Evolutionary conservation across 2,888 invertebrate genomes (phyloP).

Genomic region (Diaperis boleti): DNA sequence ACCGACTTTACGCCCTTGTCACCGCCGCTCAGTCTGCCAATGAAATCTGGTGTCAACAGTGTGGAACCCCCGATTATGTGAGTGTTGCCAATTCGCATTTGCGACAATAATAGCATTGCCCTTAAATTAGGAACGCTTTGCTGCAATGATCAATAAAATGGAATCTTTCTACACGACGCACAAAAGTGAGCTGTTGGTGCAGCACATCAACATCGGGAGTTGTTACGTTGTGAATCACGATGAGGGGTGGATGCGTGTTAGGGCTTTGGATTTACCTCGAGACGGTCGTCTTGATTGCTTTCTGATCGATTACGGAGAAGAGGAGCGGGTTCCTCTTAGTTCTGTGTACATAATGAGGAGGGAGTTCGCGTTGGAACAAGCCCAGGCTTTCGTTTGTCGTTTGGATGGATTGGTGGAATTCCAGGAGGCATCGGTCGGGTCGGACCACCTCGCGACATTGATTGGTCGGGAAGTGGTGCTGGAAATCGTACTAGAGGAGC

Average conservation of each 20-base stretch:
- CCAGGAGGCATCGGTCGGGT: slow-evolving; percentile 57
- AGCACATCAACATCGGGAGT: slow-evolving; percentile 57
- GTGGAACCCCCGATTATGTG: slow-evolving; percentile 67
- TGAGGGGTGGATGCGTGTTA: slow-evolving; percentile 67
- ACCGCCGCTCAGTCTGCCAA: slow-evolving; percentile 65
- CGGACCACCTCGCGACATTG: slow-evolving; percentile 66
- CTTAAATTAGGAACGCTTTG: slow-evolving; percentile 62
- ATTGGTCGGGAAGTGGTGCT: slow-evolving; percentile 68
- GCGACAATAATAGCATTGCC: background rate
- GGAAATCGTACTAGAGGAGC: slow-evolving; percentile 64
- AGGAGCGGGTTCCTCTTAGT: slow-evolving; percentile 69
- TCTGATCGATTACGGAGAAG: slow-evolving; percentile 83
- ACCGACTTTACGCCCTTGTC: slow-evolving; percentile 65
- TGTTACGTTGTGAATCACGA: slow-evolving; percentile 66
- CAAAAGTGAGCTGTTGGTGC: slow-evolving; percentile 44
- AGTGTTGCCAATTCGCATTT: slow-evolving; percentile 50
- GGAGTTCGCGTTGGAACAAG: slow-evolving; percentile 75
- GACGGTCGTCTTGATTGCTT: slow-evolving; percentile 68
- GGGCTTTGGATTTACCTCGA: slow-evolving; percentile 57
- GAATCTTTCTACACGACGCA: slow-evolving; percentile 60
- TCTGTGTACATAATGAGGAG: slow-evolving; percentile 73
- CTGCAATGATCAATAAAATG: slow-evolving; percentile 63
- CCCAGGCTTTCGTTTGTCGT: slow-evolving; percentile 80
- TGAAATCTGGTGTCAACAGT: slow-evolving; percentile 69
- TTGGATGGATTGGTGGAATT: slow-evolving; percentile 79